Evolutionary conservation across 1,140 invertebrate species (phyloP), one percentile per base, ranked within the genome.

Genomic region (Drosophila oshimai): DNA sequence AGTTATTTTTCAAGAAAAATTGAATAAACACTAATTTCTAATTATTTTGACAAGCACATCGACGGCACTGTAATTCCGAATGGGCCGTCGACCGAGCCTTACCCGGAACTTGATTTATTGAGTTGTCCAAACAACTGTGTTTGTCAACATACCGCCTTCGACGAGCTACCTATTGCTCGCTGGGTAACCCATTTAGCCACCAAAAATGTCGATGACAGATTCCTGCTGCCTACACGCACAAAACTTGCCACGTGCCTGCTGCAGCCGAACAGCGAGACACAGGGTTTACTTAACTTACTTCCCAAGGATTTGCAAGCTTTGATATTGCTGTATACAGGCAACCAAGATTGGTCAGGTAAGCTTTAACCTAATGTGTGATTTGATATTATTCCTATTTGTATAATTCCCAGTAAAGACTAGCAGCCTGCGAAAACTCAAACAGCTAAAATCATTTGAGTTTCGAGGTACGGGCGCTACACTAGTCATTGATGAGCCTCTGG

Each of bases 201-300:
- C 9, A 78, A 22, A 12, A 15, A 45, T 34, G n/a, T 68, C n/a
- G 60, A 81, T 29, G 74, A 89, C 1, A 68, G 72, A 20, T 53
- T 54, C 10, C 50, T 90, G 22, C 67, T 89, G n/a, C 81, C 91
- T 47, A 55, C 80, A 12, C 84, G 93, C 17, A 74, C 94, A 3
- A 92, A 92, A 74, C 91, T 93, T 15, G 93, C 92, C 20, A 94
- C 92, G 2, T 95, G 94, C 46, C 91, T 94, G 18, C 71, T 94
- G 15, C 91, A 92, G 80, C 88, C 91, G 0, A 91, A 92, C 70
- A 90, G 65, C 0, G 77, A 92, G 28, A 89, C 92, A 2, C 58
- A 90, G 15, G 77, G 91, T 29, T 75, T 93, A 18, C 70, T 94
- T n/a, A 39, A 87, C 10, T 74, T 81, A 26, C 68, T 94, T 51